These are phyloP conservation scores for Drosophila fungiperda DNA, from an alignment of 2,888 invertebrate genomes.

Conservation along the genomic window DNA sequence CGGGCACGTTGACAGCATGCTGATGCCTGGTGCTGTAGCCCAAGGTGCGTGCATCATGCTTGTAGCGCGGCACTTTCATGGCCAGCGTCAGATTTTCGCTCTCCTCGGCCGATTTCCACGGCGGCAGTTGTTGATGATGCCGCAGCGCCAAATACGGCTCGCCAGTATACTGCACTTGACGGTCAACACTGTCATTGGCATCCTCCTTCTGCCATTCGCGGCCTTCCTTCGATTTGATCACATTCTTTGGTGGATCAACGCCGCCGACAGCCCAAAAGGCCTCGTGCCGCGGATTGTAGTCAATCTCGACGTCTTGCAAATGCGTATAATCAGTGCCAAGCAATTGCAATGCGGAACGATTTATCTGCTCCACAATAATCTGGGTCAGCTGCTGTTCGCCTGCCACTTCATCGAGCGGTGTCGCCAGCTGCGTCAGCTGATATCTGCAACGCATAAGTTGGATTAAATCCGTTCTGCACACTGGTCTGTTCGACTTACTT, in stretches of 20 bases:
- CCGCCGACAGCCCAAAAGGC: conserved; percentile 95
- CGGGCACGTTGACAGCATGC: conserved; percentile 91
- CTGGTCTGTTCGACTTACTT: conserved; percentile 53
- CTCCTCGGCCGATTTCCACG: conserved; percentile 87
- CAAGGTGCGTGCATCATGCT: conserved; percentile 87
- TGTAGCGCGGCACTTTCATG: conserved; percentile 86
- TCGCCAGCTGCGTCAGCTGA: conserved; percentile 25
- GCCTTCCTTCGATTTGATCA: conserved; percentile 85
- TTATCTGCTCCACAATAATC: conserved; percentile 88
- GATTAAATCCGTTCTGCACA: not conserved
- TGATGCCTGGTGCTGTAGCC: conserved; percentile 87
- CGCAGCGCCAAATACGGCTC: conserved; percentile 90
- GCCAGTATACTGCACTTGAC: conserved; percentile 89
- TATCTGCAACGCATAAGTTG: conserved; percentile 22
- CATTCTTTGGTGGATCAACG: conserved; percentile 86
- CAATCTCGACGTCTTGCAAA: conserved; percentile 87
- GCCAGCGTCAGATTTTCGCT: conserved; percentile 86
- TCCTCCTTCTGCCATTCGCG: conserved; percentile 85
- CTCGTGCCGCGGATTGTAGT: conserved; percentile 92
- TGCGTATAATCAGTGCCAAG: conserved; percentile 88
- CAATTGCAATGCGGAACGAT: conserved; percentile 88
- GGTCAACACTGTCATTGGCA: conserved; percentile 87
- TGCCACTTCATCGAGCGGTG: conserved; percentile 34
- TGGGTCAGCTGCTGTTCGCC: conserved; percentile 75
- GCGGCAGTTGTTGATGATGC: conserved; percentile 88